Conservation (phyloP, 2,113 vertebrate species). For the Neoarius graeffei region DNA sequence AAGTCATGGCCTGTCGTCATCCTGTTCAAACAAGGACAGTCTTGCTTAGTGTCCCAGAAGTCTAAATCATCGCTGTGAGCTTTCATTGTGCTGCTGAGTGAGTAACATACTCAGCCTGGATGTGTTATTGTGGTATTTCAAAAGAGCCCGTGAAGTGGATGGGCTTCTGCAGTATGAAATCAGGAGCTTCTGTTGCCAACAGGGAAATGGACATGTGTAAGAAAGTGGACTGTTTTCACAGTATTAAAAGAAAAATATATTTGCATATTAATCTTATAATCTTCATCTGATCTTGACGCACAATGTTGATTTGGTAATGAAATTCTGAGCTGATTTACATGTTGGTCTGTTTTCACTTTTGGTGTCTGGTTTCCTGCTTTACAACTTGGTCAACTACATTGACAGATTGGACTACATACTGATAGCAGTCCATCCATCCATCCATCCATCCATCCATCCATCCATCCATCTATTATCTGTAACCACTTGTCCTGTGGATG, state of each 20-base stretch:
- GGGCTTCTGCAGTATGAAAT: constrained; percentile 26
- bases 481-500: too few species aligned
- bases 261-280: background rate
- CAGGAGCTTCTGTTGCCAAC: constrained; percentile 19
- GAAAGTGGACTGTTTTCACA: background rate
- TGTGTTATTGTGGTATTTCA: constrained; percentile 29
- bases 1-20: constrained; percentile 3
- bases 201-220: background rate
- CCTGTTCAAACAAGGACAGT: background rate
- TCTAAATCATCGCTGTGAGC: constrained; percentile 9
- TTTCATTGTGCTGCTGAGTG: background rate
- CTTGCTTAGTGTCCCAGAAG: constrained; percentile 1
- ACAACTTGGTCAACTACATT: background rate
- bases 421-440: background rate
- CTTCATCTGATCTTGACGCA: background rate
- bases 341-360: background rate
- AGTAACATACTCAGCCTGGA: background rate
- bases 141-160: constrained; percentile 5
- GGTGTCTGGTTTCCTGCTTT: background rate
- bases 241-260: too few species aligned
- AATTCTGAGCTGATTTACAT: background rate
- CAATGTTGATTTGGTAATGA: background rate
- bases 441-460: too few species aligned
- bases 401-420: background rate
- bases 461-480: too few species aligned